Base-by-base conservation (phyloP, 1,140 invertebrate genomes). In the Sogatella furcifera region DNA sequence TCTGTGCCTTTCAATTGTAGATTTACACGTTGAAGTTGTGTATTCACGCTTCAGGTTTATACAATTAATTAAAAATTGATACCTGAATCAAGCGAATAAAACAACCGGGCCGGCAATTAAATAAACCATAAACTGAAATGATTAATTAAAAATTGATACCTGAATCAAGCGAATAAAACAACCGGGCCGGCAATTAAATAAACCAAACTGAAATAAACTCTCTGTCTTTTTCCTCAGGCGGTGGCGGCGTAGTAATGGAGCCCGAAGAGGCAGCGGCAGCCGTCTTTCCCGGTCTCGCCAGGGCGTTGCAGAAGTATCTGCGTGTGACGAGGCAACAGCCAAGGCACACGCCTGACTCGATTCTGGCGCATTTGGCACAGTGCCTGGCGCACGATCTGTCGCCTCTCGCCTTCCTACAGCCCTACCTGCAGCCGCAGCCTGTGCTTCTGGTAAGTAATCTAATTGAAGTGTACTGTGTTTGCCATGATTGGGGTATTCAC, bases 191-290 rank as follows among this genome's bases (percentile, higher is more conserved):
- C n/a, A n/a, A n/a, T n/a, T n/a, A n/a, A n/a, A n/a, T n/a, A n/a
- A n/a, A n/a, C n/a, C n/a, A n/a, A n/a, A n/a, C n/a, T n/a, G n/a
- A n/a, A n/a, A n/a, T n/a, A n/a, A n/a, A n/a, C n/a, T n/a, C n/a
- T n/a, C n/a, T n/a, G n/a, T n/a, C n/a, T 38, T 38, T 38, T 4
- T 13, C 2, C 1, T 38, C 46, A 49, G 46, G 46, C 9, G 64
- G 44, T 21, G 74, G 71, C 65, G 83, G 75, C 64, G 82, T 77
- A 70, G 89, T 86, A 0, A 88, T 98, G 80, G 92, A 96, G 71
- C 88, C 95, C 0, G 83, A 90, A 66, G 95, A 98, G 77, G 95
- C 95, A 14, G 95, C 96, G 0, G 92, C 97, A 70, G 92, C 95
- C 0, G 92, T 98, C 17, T 98, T 98, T 71, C 95, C 95, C 5